phyloP scores from a whole-genome alignment of 2,888 invertebrate species.

The Eristalis tenax region DNA sequence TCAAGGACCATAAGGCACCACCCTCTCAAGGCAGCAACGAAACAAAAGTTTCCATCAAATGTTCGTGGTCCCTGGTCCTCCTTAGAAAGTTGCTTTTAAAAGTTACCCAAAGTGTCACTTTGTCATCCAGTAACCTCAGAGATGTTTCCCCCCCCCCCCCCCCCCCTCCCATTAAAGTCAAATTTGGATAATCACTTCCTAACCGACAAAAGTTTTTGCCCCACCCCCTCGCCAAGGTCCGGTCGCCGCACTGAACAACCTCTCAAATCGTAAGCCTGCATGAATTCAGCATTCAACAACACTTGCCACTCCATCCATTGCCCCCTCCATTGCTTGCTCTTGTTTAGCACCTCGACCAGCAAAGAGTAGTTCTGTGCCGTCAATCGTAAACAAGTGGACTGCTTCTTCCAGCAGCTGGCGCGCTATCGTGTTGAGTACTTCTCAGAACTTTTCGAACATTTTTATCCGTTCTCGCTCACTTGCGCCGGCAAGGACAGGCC shows the following conservation, averaged over 20 bases:
- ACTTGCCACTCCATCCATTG: slow-evolving; percentile 13
- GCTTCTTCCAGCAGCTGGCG: slow-evolving; percentile 19
- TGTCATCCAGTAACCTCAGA: neutral
- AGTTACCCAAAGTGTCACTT: neutral
- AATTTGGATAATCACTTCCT: neutral
- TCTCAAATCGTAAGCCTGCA: slow-evolving; percentile 11
- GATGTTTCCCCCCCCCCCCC: neutral
- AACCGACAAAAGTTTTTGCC: neutral
- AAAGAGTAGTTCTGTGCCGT: slow-evolving; percentile 29
- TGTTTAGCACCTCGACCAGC: neutral
- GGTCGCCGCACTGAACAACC: neutral
- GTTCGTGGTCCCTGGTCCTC: no score
- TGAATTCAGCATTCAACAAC: slow-evolving; percentile 19
- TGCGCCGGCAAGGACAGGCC: neutral
- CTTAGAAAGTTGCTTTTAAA: neutral
- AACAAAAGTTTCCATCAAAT: no score
- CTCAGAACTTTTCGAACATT: slow-evolving; percentile 43
- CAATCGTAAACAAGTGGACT: slow-evolving; percentile 35
- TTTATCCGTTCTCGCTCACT: slow-evolving; percentile 27
- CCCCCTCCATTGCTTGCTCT: neutral
- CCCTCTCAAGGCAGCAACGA: no score
- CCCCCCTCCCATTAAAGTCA: neutral
- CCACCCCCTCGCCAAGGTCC: neutral
- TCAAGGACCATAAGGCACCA: no score
- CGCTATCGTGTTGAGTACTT: slow-evolving; percentile 29